Percentiles rank a stretch among this genome's conserved stretches.
These are phyloP conservation scores for Cladopsammia gracilis DNA, from an alignment of 64 coral and sea anemone species.

Conservation along the genomic window DNA sequence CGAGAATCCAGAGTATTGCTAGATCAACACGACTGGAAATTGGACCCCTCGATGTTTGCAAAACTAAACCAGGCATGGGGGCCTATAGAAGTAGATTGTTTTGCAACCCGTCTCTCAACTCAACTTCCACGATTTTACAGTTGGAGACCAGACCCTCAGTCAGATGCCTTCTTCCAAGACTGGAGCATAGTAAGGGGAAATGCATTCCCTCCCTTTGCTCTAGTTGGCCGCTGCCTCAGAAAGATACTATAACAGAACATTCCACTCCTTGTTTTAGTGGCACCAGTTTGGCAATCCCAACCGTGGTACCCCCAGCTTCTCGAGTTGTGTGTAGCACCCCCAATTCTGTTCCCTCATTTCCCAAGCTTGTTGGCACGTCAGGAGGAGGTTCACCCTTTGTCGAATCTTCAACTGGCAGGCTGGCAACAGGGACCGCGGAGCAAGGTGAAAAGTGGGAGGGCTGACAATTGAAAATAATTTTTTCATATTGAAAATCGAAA, in stretches of 20 bases:
- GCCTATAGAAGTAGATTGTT: conserved; percentile 42
- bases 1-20: conserved; percentile 22
- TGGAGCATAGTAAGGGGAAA: conserved; percentile 61
- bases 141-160: conserved; percentile 55
- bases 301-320: conserved; percentile 51
- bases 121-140: conserved; percentile 52
- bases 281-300: conserved; percentile 46
- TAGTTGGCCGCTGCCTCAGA: conserved; percentile 66
- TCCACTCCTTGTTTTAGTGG: conserved; percentile 30
- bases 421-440: conserved; percentile 14
- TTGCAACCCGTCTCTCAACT: conserved; percentile 52
- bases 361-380: conserved; percentile 19
- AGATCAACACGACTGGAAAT: conserved; percentile 58
- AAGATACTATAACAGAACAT: conserved; percentile 54
- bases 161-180: conserved; percentile 57
- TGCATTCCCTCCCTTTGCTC: conserved; percentile 71
- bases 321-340: conserved; percentile 22
- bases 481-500: too few species aligned
- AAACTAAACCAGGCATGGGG: conserved; percentile 53
- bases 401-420: conserved; percentile 31
- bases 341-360: conserved; percentile 23
- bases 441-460: too few species aligned
- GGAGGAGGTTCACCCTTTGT: conserved; percentile 12
- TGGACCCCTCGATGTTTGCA: conserved; percentile 42
- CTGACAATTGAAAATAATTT: too few species aligned